Evolutionary conservation across 2,797 vertebrate genomes (phyloP), one percentile per base, ranked within the genome.

Genomic region (Argyrosomus regius): DNA sequence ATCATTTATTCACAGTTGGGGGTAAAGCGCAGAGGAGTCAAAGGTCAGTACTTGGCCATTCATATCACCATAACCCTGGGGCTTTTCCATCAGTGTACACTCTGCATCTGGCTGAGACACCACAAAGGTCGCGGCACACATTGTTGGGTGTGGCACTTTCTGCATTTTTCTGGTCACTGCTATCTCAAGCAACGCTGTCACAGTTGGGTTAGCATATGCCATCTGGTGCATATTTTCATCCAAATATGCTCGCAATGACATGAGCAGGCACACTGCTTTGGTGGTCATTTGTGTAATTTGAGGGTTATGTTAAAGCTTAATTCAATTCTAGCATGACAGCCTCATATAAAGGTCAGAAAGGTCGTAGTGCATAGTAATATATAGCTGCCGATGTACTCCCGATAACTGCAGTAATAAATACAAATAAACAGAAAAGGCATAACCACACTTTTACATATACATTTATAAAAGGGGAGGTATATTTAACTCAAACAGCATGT

Each of bases 1-100:
- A 65, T 88, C 88, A 92, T 92, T 93, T 92, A 91, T 92, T 92
- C 91, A 92, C 88, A 88, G 88, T 79, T 56, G 60, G 91, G 67
- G 88, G 79, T 84, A 89, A 91, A 90, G 84, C 59, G 26, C 65
- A 0, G 20, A 26, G 20, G 66, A 84, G 86, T 91, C 91, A 93
- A 82, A 92, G 93, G 86, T 92, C 87, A 90, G 74, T 39, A 20
- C 78, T 86, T 80, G 88, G 81, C 71, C 85, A 87, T 90, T 91
- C 85, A 80, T 86, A 89, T 87, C 88, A 77, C 77, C 69, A 80
- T 77, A 87, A 90, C 90, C 88, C 81, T 54, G 73, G 82, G 82
- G 87, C 69, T 83, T 83, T 87, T 76, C 87, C 75, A 90, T 81
- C 88, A 83, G 73, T 85, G 80, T 71, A 76, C 69, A 61, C 70